A percentile compares a stretch with the other conserved stretches of the same genome.
Evolutionary conservation across 2,797 vertebrate genomes (phyloP).

Genomic region (Malurus splendens): DNA sequence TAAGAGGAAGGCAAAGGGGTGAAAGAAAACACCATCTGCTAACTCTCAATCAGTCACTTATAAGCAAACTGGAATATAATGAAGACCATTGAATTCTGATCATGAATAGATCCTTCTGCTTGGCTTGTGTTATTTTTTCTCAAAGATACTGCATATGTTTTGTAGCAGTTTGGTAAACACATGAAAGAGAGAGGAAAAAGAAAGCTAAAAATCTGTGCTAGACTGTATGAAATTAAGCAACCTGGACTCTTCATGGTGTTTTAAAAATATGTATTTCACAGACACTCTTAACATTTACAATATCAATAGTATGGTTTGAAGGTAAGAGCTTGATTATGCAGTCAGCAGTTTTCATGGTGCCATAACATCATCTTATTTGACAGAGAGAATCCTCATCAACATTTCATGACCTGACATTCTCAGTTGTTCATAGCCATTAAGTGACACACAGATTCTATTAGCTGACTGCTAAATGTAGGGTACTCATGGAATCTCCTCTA

Average conservation of each 20-base stretch:
- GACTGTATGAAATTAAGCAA: not conserved
- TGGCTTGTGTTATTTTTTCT: constrained; percentile 59
- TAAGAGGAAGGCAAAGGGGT: constrained; percentile 58
- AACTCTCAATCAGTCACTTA: constrained; percentile 67
- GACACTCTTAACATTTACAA: not conserved
- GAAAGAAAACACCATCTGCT: constrained; percentile 78
- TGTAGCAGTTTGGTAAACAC: constrained; percentile 62
- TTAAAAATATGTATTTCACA: not conserved
- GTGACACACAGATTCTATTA: not conserved
- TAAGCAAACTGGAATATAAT: constrained; percentile 67
- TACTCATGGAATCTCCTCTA: not conserved
- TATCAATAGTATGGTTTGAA: constrained; percentile 12
- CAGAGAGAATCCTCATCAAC: not conserved
- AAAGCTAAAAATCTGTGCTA: constrained; percentile 31
- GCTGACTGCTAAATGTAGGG: not conserved
- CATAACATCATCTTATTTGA: not conserved
- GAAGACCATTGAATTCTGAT: constrained; percentile 72
- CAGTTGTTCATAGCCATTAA: not conserved
- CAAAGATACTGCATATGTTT: constrained; percentile 66
- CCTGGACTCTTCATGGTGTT: not conserved
- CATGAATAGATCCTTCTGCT: constrained; percentile 71
- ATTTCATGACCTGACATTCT: not conserved
- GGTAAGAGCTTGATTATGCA: not conserved
- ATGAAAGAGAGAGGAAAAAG: constrained; percentile 32
- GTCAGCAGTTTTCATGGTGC: not conserved